phyloP scores from a whole-genome alignment of 2,797 vertebrate species.

The Pseudochirops cupreus region DNA sequence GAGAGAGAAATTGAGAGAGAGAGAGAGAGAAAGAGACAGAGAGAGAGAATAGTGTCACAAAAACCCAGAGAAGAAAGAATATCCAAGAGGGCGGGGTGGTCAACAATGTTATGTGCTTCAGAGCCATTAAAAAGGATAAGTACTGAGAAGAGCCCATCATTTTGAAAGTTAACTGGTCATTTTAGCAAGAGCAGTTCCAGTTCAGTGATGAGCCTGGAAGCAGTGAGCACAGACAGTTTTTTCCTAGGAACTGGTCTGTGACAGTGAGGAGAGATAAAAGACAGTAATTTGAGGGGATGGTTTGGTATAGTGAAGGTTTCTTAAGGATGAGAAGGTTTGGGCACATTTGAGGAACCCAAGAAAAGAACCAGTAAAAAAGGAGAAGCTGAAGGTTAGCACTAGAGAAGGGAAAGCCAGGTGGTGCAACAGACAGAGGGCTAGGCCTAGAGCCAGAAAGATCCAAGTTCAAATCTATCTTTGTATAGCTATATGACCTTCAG shows the following conservation, averaged over 20 bases:
- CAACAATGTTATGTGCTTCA: not conserved
- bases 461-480: too few relatives aligned
- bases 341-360: not conserved
- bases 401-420: not conserved
- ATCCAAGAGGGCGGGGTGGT: not conserved
- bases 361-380: not conserved
- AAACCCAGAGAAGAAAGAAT: not conserved
- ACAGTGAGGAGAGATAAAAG: not conserved
- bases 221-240: not conserved
- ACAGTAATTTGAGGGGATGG: not conserved
- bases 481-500: not conserved
- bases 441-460: too few relatives aligned
- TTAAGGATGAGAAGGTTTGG: not conserved
- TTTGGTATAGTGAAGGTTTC: not conserved
- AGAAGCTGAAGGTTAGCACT: not conserved
- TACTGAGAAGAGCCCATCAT: not conserved
- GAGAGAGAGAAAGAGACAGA: too few relatives aligned
- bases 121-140: not conserved
- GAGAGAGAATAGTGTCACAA: too few relatives aligned
- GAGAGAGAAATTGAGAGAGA: too few relatives aligned
- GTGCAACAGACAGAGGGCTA: not conserved
- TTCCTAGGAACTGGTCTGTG: not conserved
- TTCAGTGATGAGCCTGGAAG: not conserved
- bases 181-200: not conserved
- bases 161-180: not conserved